phyloP scores from a whole-genome alignment of 2,888 invertebrate species.

The Melitaea athalia region DNA sequence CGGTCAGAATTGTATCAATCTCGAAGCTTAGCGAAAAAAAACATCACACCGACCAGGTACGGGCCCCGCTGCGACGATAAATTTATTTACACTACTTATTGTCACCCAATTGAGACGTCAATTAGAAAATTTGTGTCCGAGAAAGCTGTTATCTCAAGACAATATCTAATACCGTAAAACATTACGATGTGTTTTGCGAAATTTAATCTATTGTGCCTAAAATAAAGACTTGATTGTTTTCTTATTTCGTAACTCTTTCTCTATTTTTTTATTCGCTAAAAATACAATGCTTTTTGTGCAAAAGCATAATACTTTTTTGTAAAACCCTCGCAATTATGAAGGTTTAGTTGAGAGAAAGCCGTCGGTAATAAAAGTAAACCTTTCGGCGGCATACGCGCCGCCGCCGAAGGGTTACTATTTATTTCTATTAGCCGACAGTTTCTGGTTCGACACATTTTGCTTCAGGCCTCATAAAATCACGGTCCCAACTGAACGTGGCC shows the following conservation, averaged over 20 bases:
- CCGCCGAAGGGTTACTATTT: conserved; percentile 78
- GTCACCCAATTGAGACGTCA: conserved; percentile 43
- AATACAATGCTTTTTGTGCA: conserved; percentile 48
- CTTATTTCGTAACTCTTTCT: not conserved
- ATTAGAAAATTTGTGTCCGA: conserved; percentile 28
- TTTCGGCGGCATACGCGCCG: conserved; percentile 72
- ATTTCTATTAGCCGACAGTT: conserved; percentile 72
- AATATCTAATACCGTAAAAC: conserved; percentile 11
- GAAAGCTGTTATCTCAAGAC: conserved; percentile 8
- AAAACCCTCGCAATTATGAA: conserved; percentile 74
- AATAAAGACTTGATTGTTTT: conserved; percentile 25
- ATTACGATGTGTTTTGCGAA: conserved; percentile 24
- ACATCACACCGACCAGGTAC: conserved; percentile 57
- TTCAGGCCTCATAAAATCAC: conserved; percentile 57
- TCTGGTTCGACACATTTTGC: conserved; percentile 59
- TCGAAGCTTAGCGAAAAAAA: conserved; percentile 53
- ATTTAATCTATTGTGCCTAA: conserved; percentile 19
- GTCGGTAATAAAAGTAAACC: conserved; percentile 77
- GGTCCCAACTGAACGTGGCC: conserved; percentile 52
- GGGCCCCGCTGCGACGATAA: conserved; percentile 65
- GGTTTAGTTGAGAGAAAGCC: conserved; percentile 74
- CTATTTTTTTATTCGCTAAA: conserved; percentile 14
- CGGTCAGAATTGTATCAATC: conserved; percentile 78
- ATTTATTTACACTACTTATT: conserved; percentile 53
- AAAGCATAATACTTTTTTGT: conserved; percentile 56